Conservation (phyloP, 2,888 invertebrate genomes). For the Dasypogon diadema region DNA sequence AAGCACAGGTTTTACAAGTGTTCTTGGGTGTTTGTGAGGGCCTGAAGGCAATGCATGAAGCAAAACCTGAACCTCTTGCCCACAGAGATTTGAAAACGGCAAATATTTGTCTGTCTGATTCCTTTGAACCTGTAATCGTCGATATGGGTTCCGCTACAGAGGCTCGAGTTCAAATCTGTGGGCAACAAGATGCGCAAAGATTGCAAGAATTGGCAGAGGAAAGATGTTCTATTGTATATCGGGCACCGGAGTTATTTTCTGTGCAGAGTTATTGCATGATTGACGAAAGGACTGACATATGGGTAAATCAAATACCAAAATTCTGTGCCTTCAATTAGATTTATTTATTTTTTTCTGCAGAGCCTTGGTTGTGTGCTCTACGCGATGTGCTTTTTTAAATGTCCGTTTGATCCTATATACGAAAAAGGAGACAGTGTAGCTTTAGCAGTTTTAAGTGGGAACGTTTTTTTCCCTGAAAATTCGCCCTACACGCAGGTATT, state of each 20-base stretch:
- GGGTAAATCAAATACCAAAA: no score
- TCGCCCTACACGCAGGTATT: conserved; percentile 74
- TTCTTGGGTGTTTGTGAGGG: conserved; percentile 82
- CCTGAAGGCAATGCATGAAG: conserved; percentile 79
- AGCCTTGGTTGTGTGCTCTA: conserved; percentile 88
- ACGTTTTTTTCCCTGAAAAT: conserved; percentile 77
- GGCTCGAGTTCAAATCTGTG: conserved; percentile 75
- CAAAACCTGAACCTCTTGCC: conserved; percentile 79
- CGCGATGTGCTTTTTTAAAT: conserved; percentile 86
- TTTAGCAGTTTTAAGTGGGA: conserved; percentile 83
- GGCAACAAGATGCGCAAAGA: conserved; percentile 77
- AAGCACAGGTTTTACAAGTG: conserved; percentile 76
- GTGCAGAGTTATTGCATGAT: conserved; percentile 84
- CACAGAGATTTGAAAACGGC: conserved; percentile 89
- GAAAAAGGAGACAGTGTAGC: conserved; percentile 90
- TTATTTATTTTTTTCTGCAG: conserved; percentile 69
- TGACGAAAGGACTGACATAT: conserved; percentile 88
- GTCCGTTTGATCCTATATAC: conserved; percentile 86
- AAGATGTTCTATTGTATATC: conserved; percentile 87
- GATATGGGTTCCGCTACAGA: conserved; percentile 82
- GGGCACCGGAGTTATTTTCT: conserved; percentile 89
- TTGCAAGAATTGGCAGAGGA: conserved; percentile 86
- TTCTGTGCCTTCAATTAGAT: background rate
- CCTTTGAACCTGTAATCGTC: conserved; percentile 81
- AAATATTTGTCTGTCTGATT: conserved; percentile 82